Evolutionary conservation across 2,113 vertebrate species (phyloP).

Genomic region (Pholis gunnellus): DNA sequence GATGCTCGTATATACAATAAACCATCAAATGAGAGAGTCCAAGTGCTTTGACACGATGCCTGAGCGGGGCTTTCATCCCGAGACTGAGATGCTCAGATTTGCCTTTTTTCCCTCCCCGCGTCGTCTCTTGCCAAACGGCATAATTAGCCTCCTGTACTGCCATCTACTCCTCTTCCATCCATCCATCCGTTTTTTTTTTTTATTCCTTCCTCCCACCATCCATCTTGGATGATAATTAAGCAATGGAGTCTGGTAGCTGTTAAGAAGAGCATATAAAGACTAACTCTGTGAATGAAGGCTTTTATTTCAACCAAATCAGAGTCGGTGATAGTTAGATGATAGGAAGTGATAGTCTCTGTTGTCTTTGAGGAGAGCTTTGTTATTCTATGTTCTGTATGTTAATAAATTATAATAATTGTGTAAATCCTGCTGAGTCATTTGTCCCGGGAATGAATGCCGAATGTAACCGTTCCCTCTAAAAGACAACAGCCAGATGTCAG

Average conservation of each 20-base stretch:
- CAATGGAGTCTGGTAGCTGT: neutral
- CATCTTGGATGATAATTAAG: conserved; percentile 72
- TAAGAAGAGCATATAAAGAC: too few relatives aligned
- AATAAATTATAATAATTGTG: neutral
- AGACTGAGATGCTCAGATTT: conserved; percentile 59
- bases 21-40: conserved; percentile 63
- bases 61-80: conserved; percentile 53
- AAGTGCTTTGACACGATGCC: conserved; percentile 70
- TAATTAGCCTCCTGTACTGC: conserved; percentile 70
- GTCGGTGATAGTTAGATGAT: neutral
- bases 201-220: conserved; percentile 40
- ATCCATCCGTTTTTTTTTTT: conserved; percentile 20
- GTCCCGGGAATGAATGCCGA: neutral
- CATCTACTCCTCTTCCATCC: conserved; percentile 44
- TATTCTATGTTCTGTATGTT: neutral
- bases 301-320: neutral
- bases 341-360: too few relatives aligned
- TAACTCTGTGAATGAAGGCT: neutral
- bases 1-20: conserved; percentile 65
- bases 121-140: conserved; percentile 61
- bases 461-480: neutral
- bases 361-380: neutral
- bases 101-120: conserved; percentile 22
- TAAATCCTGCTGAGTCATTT: neutral
- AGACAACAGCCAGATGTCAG: neutral